phyloP scores from a whole-genome alignment of 2,888 invertebrate genomes.

The Embidobia sp. region DNA sequence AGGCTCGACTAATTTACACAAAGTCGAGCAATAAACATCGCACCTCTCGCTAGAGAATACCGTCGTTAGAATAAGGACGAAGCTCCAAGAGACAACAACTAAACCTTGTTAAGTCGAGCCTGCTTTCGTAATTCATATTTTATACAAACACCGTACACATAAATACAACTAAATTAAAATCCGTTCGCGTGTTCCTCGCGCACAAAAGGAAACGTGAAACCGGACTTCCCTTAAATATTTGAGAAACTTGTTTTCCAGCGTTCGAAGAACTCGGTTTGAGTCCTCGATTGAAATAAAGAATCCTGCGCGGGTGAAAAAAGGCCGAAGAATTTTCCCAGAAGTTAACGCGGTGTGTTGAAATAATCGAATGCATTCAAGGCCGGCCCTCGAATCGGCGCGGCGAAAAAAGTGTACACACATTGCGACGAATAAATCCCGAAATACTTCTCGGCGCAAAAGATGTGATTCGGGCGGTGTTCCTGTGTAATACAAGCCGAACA shows the following conservation, averaged over 20 bases:
- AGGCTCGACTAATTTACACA: slow-evolving; percentile 77
- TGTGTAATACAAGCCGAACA: slow-evolving; percentile 56
- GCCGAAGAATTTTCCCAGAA: slow-evolving; percentile 35
- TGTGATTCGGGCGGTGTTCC: slow-evolving; percentile 39
- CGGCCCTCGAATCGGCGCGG: slow-evolving; percentile 23
- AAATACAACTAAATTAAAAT: slow-evolving; percentile 14
- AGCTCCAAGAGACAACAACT: slow-evolving; percentile 37
- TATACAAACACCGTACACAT: slow-evolving; percentile 15
- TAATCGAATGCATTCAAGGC: slow-evolving; percentile 38
- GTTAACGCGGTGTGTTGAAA: slow-evolving; percentile 32
- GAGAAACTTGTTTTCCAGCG: slow-evolving; percentile 22
- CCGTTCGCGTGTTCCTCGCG: not conserved
- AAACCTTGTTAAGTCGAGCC: slow-evolving; percentile 30
- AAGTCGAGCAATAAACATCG: slow-evolving; percentile 79
- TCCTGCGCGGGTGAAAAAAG: slow-evolving; percentile 8
- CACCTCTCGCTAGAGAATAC: slow-evolving; percentile 78
- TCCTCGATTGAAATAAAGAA: slow-evolving; percentile 26
- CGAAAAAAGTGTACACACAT: slow-evolving; percentile 46
- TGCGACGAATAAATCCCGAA: slow-evolving; percentile 48
- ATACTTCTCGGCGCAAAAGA: slow-evolving; percentile 52
- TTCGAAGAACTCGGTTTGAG: slow-evolving; percentile 29
- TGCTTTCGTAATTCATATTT: slow-evolving; percentile 27
- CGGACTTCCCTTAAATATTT: slow-evolving; percentile 37
- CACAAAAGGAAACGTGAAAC: slow-evolving; percentile 17
- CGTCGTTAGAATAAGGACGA: slow-evolving; percentile 50